These are phyloP conservation scores for Mirza zaza DNA, from an alignment of 2,113 vertebrate genomes.

Conservation along the genomic window DNA sequence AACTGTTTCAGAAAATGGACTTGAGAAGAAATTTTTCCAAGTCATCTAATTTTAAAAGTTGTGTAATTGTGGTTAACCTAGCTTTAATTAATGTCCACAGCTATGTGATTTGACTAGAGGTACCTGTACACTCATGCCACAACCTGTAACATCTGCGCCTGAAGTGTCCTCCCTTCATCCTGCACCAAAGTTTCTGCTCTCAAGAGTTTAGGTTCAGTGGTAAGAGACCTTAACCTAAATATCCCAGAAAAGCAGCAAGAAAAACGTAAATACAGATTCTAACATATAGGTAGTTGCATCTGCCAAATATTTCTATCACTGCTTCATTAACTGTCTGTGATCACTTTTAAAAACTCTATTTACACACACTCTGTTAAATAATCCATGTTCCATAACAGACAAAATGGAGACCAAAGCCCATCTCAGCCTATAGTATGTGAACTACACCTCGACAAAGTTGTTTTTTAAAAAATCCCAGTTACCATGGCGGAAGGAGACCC, in stretches of 20 bases:
- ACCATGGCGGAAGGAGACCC: neutral
- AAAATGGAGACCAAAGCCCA: neutral
- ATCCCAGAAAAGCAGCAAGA: neutral
- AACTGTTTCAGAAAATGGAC: neutral
- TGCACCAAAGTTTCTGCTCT: neutral
- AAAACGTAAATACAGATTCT: neutral
- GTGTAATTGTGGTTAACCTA: neutral
- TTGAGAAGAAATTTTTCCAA: conserved; percentile 20
- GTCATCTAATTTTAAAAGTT: neutral
- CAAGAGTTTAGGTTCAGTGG: neutral
- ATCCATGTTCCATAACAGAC: neutral
- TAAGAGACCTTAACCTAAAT: neutral
- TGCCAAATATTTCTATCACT: neutral
- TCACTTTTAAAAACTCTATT: conserved; percentile 23
- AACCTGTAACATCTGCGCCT: neutral
- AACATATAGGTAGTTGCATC: neutral
- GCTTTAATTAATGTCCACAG: neutral
- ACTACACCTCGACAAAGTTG: neutral
- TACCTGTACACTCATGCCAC: neutral
- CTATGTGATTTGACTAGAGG: neutral
- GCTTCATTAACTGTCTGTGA: neutral
- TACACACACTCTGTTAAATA: neutral
- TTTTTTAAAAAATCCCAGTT: neutral
- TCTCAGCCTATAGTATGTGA: neutral
- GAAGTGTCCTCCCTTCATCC: neutral